Base-by-base conservation (phyloP, 2,113 vertebrate species). In the Carassius carassius region DNA sequence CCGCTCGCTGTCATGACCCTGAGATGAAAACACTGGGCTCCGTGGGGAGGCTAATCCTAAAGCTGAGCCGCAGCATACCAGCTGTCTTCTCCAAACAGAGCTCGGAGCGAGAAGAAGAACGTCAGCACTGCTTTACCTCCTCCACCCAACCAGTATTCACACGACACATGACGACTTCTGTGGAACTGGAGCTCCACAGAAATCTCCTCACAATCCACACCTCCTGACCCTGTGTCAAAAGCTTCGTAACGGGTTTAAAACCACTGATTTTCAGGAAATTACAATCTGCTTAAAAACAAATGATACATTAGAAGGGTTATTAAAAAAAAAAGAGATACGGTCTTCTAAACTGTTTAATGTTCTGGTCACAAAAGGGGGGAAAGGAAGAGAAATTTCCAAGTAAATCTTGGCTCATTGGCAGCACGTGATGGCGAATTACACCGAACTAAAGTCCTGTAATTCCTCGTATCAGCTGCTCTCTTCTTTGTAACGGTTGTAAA, bases 21-120 rank as follows among this genome's bases (percentile, higher is more conserved):
- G 74, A 25, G 74, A 49, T 29, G 74, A 76, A 76, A 76, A 76
- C 74, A 54, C 7, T 51, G 23, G 16, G 74, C 74, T 76, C 74
- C 8, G 14, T 16, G 44, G 73, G 47, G 47, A 76, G 47, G 74
- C 47, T 76, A 76, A 76, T 76, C 74, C 73, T 54, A 76, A 76
- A 54, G 74, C 80, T 23, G 80, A 82, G 67, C 67, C 29, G 49
- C 80, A 72, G 49, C 80, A 56, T 41, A 82, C 80, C 80, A 82
- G 65, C 80, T 82, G 80, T 82, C 67, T 70, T 82, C 80, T 70
- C 49, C 69, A 67, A 72, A 70, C 69, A 47, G 21, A 11, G 2
- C 56, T 62, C 54, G 3, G 73, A 76, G 47, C 14, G 1, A 76
- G 47, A 4, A n/a, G 56, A 60, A 23, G 35, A 62, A 63, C 75